Percentiles rank a stretch among this genome's conserved stretches.
Conservation (phyloP, 1,140 invertebrate genomes). For the Bicyclus anynana region DNA sequence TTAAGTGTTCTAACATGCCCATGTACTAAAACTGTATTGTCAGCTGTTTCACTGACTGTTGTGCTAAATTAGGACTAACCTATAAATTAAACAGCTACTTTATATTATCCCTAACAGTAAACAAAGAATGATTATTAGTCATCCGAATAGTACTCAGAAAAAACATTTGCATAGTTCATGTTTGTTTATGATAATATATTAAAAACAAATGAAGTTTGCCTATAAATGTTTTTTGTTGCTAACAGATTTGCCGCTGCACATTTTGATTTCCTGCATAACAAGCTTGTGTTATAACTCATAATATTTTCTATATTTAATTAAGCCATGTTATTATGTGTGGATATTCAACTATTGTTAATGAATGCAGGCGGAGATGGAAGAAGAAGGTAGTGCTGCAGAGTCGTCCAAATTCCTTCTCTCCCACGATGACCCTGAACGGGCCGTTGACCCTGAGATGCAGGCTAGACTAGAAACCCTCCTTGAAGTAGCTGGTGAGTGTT, state of each 20-base stretch:
- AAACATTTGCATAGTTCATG: constrained; percentile 34
- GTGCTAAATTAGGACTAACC: constrained; percentile 22
- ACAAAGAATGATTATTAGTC: constrained; percentile 37
- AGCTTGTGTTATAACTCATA: background rate
- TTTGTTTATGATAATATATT: constrained; percentile 33
- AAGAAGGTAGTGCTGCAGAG: constrained; percentile 85
- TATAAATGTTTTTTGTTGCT: constrained; percentile 12
- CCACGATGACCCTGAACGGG: constrained; percentile 84
- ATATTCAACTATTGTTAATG: constrained; percentile 12
- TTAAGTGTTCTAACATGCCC: constrained; percentile 25
- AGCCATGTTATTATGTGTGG: too few species aligned
- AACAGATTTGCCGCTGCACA: constrained; percentile 2
- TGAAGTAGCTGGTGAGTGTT: constrained; percentile 88
- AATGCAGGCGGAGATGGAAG: constrained; percentile 78
- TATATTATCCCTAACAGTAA: constrained; percentile 20
- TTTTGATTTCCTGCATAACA: background rate
- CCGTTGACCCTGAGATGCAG: constrained; percentile 94
- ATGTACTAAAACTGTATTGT: constrained; percentile 15
- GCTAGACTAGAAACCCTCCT: constrained; percentile 91
- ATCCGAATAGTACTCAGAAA: constrained; percentile 24
- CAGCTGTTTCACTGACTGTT: background rate
- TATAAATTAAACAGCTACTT: constrained; percentile 17
- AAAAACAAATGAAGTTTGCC: constrained; percentile 25
- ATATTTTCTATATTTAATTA: too few species aligned
- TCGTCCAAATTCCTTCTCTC: constrained; percentile 88